phyloP scores from a whole-genome alignment of 2,797 vertebrate species.

The Centropyge bicolor region DNA sequence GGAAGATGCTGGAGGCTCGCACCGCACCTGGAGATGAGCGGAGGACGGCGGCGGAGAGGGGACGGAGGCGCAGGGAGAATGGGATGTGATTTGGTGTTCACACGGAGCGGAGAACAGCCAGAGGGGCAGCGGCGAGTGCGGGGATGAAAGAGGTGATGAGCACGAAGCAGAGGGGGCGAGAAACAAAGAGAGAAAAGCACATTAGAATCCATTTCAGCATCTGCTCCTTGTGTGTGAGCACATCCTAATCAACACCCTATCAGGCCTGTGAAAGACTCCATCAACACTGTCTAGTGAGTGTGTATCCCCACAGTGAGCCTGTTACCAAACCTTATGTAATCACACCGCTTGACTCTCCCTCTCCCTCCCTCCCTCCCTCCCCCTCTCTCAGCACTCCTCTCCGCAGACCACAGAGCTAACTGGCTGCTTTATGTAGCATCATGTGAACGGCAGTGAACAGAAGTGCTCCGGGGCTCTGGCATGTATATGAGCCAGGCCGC shows the following conservation, averaged over 20 bases:
- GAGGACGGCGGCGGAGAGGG: conserved; percentile 11
- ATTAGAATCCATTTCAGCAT: conserved; percentile 73
- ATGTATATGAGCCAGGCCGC: conserved; percentile 54
- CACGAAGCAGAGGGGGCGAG: conserved; percentile 8
- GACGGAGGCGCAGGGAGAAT: conserved; percentile 8
- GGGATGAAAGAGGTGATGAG: conserved; percentile 9
- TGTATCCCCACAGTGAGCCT: conserved; percentile 69
- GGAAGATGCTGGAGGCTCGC: conserved; percentile 98
- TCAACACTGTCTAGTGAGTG: conserved; percentile 76
- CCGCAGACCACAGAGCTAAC: conserved; percentile 35
- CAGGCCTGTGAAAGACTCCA: conserved; percentile 82
- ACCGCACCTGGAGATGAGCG: conserved; percentile 89
- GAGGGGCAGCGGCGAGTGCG: neutral
- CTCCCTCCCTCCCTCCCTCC: conserved; percentile 7
- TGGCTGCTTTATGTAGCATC: conserved; percentile 48
- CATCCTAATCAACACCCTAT: conserved; percentile 82
- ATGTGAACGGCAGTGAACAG: conserved; percentile 49
- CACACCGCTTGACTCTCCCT: conserved; percentile 50
- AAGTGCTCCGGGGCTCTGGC: conserved; percentile 54
- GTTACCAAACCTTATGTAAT: conserved; percentile 78
- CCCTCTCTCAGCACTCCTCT: conserved; percentile 30
- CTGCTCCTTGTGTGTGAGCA: conserved; percentile 69
- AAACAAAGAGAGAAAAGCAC: conserved; percentile 48
- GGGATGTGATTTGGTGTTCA: conserved; percentile 35
- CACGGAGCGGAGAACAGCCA: conserved; percentile 19